Conservation (phyloP, 2,797 vertebrate species). For the Anabas testudineus region DNA sequence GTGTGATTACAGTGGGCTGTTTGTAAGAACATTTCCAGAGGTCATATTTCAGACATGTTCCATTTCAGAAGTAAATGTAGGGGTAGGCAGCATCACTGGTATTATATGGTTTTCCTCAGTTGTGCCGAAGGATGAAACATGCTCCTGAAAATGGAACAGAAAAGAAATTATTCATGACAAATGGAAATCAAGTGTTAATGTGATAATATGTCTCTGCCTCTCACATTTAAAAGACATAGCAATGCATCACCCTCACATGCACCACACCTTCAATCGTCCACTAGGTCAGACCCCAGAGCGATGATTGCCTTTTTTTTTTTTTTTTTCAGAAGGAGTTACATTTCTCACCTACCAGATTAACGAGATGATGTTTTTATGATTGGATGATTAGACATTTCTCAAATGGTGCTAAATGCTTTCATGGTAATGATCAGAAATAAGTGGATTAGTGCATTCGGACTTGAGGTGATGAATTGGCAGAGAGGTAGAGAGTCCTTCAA, state of each 20-base stretch:
- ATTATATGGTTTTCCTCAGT: conserved; percentile 57
- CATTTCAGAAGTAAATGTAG: conserved; percentile 66
- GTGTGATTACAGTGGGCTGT: conserved; percentile 55
- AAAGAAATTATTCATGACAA: conserved; percentile 80
- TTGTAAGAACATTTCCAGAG: conserved; percentile 45
- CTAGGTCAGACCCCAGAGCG: conserved; percentile 44
- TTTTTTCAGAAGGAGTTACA: conserved; percentile 59
- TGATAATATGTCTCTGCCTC: conserved; percentile 76
- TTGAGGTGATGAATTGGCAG: conserved; percentile 42
- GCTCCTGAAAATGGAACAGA: conserved; percentile 66
- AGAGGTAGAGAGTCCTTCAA: conserved; percentile 45
- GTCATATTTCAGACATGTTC: conserved; percentile 63
- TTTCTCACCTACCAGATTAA: conserved; percentile 57
- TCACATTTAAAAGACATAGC: conserved; percentile 66
- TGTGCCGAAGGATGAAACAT: conserved; percentile 72
- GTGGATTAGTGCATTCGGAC: conserved; percentile 44
- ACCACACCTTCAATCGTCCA: conserved; percentile 55
- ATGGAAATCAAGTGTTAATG: conserved; percentile 83
- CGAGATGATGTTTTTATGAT: conserved; percentile 61
- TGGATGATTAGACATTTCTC: conserved; percentile 50
- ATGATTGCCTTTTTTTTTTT: conserved; percentile 62
- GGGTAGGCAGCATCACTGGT: conserved; percentile 43
- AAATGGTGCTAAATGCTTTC: conserved; percentile 51
- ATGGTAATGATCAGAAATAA: conserved; percentile 46
- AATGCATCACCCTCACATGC: conserved; percentile 66